These are phyloP conservation scores for Horisme vitalbata DNA, from an alignment of 2,888 invertebrate species.

Conservation along the genomic window DNA sequence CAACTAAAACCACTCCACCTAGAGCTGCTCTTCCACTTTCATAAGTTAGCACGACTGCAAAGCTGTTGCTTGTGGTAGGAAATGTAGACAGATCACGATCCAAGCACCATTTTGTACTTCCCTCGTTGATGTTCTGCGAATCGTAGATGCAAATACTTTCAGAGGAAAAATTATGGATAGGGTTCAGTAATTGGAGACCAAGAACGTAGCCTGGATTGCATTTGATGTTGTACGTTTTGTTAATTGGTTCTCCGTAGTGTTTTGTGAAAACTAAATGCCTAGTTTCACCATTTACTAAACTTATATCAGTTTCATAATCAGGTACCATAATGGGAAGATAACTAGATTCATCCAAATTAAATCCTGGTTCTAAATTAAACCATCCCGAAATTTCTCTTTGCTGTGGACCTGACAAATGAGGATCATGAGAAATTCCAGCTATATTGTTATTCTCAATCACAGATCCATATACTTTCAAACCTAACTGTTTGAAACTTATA, in stretches of 20 bases:
- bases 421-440: constrained; percentile 96
- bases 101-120: constrained; percentile 89
- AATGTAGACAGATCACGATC: constrained; percentile 94
- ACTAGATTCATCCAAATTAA: constrained; percentile 85
- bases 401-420: constrained; percentile 90
- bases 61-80: constrained; percentile 93
- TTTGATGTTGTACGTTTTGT: constrained; percentile 83
- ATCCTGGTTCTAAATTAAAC: constrained; percentile 89
- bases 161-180: constrained; percentile 93
- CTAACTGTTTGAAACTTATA: constrained; percentile 94
- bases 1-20: constrained; percentile 91
- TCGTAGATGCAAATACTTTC: constrained; percentile 92
- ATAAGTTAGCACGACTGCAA: constrained; percentile 90
- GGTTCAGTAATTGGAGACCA: constrained; percentile 94
- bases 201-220: constrained; percentile 93
- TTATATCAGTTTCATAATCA: constrained; percentile 82
- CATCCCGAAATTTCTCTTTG: constrained; percentile 97
- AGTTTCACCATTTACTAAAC: constrained; percentile 88
- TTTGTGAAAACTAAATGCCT: constrained; percentile 91
- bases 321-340: constrained; percentile 90
- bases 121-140: constrained; percentile 85
- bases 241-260: constrained; percentile 80
- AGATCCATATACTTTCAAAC: constrained; percentile 90
- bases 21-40: constrained; percentile 89
- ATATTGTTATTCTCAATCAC: constrained; percentile 91